Evolutionary conservation across 37 sponge, comb jelly and placozoan species (phyloP), one percentile per base, ranked within the genome.

Genomic region (Dysidea cf. avara): DNA sequence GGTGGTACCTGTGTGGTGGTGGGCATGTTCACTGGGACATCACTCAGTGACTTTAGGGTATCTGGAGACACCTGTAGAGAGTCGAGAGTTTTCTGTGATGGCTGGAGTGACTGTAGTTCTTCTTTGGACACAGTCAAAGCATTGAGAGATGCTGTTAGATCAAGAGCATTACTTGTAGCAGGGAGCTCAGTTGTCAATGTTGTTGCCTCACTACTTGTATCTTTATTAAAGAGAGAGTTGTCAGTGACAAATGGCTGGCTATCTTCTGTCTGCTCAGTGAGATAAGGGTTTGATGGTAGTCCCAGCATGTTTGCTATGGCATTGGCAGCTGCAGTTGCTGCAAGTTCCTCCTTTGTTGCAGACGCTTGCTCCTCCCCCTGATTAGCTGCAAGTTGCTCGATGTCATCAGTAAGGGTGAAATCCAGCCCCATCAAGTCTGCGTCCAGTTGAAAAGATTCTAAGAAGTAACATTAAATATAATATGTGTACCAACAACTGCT

Each of bases 401-500:
- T 58, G 25, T 68, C 67, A 28, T 49, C 50, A 0, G 70, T 26
- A 32, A 56, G 49, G 21, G 82, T 71, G 36, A 81, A 63, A 34
- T 87, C 88, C 59, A 87, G 62, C 22, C 88, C 88, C 14, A 71
- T 57, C 29, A 87, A 59, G 61, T 87, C 88, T 54, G 58, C 56
- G 52, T 76, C 78, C 60, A 87, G 65, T 25, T 52, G 29, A 31
- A 71, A 43, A 5, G 46, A 43, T 9, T 43, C 46, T 43, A 43
- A 5, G 9, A 5, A 43, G 46, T 43, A 43, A 43, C 9, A 43
- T 12, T 43, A 12, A 43, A 12, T 5, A 43, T 43, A 9, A 43
- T 9, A 43, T n/a, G n/a, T n/a, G n/a, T n/a, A n/a, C n/a, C n/a
- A n/a, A n/a, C n/a, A n/a, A n/a, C n/a, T n/a, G n/a, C n/a, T n/a